These are phyloP conservation scores for Pelobates cultripes DNA, from an alignment of 2,797 vertebrate genomes.

Conservation along the genomic window DNA sequence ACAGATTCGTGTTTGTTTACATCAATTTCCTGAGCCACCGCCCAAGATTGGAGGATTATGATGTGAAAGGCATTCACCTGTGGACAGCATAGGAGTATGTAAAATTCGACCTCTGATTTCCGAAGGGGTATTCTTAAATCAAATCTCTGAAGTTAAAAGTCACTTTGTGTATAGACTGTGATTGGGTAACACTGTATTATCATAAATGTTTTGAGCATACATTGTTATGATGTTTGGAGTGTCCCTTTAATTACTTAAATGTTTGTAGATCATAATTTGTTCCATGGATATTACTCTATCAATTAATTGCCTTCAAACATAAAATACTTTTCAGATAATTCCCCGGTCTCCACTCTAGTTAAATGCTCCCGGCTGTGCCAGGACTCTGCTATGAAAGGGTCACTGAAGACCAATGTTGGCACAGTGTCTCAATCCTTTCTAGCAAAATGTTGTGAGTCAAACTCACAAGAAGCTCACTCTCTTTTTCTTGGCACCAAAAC, in stretches of 20 bases:
- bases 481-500: slow-evolving; percentile 76
- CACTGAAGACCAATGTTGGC: slow-evolving; percentile 59
- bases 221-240: too few relatives aligned
- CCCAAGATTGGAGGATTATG: too few relatives aligned
- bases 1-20: too few relatives aligned
- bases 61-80: too few relatives aligned
- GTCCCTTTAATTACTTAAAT: neutral
- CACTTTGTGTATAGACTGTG: too few relatives aligned
- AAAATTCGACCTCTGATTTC: too few relatives aligned
- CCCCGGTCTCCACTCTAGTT: neutral
- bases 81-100: too few relatives aligned
- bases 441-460: slow-evolving; percentile 64
- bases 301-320: neutral
- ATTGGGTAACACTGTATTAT: too few relatives aligned
- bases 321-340: slow-evolving; percentile 1
- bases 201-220: too few relatives aligned
- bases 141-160: too few relatives aligned
- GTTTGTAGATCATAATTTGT: neutral
- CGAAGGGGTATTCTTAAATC: too few relatives aligned
- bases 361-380: neutral
- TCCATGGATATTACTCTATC: neutral
- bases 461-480: slow-evolving; percentile 67
- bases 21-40: too few relatives aligned
- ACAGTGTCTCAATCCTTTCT: slow-evolving; percentile 63
- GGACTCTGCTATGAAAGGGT: slow-evolving; percentile 49